A percentile compares a stretch with the other conserved stretches of the same genome.
These are phyloP conservation scores for Pocota personata DNA, from an alignment of 2,888 invertebrate genomes.

Conservation along the genomic window DNA sequence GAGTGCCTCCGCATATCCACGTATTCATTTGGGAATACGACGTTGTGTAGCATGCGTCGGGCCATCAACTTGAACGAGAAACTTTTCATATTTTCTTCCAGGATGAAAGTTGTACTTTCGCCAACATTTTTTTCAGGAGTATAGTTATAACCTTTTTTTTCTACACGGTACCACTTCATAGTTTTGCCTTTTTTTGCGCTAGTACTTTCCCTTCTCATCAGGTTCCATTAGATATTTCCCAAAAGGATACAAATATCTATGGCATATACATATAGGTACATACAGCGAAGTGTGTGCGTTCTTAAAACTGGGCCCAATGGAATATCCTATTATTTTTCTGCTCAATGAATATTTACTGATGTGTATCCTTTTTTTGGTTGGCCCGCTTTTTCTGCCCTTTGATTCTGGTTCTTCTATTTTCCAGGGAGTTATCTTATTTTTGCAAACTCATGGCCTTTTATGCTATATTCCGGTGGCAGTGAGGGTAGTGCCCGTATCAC, in stretches of 20 bases:
- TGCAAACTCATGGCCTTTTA: slow-evolving; percentile 69
- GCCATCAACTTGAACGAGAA: slow-evolving; percentile 60
- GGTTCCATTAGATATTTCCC: slow-evolving; percentile 69
- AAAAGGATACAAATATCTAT: slow-evolving; percentile 67
- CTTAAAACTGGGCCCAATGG: slow-evolving; percentile 70
- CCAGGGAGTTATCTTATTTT: slow-evolving; percentile 63
- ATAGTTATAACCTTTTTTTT: slow-evolving; percentile 41
- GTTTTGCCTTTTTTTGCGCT: slow-evolving; percentile 37
- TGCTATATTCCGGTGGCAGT: neutral
- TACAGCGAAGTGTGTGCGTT: slow-evolving; percentile 27
- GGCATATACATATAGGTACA: slow-evolving; percentile 3
- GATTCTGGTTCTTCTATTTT: slow-evolving; percentile 38
- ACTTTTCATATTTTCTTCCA: slow-evolving; percentile 68
- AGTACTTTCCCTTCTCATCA: slow-evolving; percentile 42
- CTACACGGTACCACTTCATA: slow-evolving; percentile 57
- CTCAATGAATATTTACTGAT: slow-evolving; percentile 74
- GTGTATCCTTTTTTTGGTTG: slow-evolving; percentile 63
- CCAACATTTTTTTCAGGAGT: slow-evolving; percentile 18
- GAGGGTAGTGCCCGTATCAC: slow-evolving; percentile 10
- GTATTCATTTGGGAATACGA: slow-evolving; percentile 68
- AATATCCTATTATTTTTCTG: slow-evolving; percentile 74
- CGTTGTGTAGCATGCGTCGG: slow-evolving; percentile 45
- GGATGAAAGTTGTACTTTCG: slow-evolving; percentile 40
- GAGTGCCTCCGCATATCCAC: slow-evolving; percentile 44
- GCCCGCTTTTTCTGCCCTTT: slow-evolving; percentile 40